phyloP scores from a whole-genome alignment of 2,888 invertebrate species.

The Chrysolina americana region DNA sequence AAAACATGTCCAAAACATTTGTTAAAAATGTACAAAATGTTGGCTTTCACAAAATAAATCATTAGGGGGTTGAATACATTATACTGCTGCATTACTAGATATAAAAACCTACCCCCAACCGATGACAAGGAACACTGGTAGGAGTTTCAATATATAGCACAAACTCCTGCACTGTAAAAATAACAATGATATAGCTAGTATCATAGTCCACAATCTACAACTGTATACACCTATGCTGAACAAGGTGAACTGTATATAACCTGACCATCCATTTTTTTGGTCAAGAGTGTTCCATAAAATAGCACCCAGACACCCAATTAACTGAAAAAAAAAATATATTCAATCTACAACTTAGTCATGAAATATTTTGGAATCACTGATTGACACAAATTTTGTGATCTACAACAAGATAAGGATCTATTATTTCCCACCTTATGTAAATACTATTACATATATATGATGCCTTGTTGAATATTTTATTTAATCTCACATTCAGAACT shows the following conservation, averaged over 20 bases:
- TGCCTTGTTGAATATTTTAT: too few species aligned
- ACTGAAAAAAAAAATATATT: conserved; percentile 66
- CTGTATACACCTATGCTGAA: conserved; percentile 86
- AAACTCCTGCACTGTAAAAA: conserved; percentile 88
- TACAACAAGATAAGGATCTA: too few species aligned
- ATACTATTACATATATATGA: too few species aligned
- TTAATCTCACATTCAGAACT: too few species aligned
- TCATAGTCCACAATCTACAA: conserved; percentile 88
- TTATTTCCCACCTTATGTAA: too few species aligned
- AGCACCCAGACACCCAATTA: conserved; percentile 80
- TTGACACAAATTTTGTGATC: too few species aligned
- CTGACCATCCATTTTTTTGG: conserved; percentile 74
- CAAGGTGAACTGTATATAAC: conserved; percentile 82
- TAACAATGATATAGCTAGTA: conserved; percentile 85
- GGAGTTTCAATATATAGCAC: conserved; percentile 84
- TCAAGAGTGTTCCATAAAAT: conserved; percentile 80
- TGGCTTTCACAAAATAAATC: too few species aligned
- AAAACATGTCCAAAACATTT: too few species aligned
- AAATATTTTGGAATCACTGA: not conserved
- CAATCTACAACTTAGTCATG: not conserved
- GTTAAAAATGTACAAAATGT: too few species aligned
- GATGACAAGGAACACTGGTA: conserved; percentile 77
- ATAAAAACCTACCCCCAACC: conserved; percentile 73
- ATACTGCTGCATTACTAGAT: not conserved
- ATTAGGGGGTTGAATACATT: too few species aligned